These are phyloP conservation scores for Speoplatyrhinus poulsoni DNA, from an alignment of 2,113 vertebrate genomes.

Conservation along the genomic window DNA sequence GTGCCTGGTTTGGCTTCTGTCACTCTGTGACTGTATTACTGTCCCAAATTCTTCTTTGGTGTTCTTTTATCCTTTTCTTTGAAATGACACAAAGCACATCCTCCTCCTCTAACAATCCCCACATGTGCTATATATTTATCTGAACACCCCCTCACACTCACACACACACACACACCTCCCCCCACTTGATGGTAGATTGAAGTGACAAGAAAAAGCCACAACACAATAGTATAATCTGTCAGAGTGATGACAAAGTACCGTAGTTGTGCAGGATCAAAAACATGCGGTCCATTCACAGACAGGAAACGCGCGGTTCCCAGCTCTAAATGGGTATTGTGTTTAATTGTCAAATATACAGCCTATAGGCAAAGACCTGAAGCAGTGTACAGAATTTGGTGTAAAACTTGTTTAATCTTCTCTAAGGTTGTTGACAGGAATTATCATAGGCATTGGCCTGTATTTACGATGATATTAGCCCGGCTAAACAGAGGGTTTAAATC, in stretches of 20 bases:
- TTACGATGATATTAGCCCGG: constrained; percentile 2
- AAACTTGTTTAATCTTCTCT: constrained; percentile 13
- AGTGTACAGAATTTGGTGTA: constrained; percentile 27
- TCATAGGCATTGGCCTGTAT: constrained; percentile 12
- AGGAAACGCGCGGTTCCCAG: constrained; percentile 23
- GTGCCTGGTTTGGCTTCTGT: constrained; percentile 19
- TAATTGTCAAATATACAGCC: constrained; percentile 58
- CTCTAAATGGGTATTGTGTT: constrained; percentile 46
- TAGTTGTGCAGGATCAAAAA: constrained; percentile 49
- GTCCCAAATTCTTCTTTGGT: constrained; percentile 23
- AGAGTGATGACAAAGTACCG: constrained; percentile 48
- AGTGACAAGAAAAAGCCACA: constrained; percentile 51
- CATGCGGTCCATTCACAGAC: constrained; percentile 40
- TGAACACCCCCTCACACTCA: background rate
- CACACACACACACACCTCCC: constrained; percentile 1
- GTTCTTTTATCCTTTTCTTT: constrained; percentile 61
- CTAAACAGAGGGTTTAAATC: background rate
- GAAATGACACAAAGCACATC: constrained; percentile 47
- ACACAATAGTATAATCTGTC: constrained; percentile 58
- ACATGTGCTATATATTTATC: constrained; percentile 47
- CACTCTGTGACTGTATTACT: constrained; percentile 15
- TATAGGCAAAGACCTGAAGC: constrained; percentile 31
- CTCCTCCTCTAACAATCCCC: constrained; percentile 44
- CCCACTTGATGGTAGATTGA: constrained; percentile 40
- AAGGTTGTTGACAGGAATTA: constrained; percentile 34